A percentile compares a stretch with the other conserved stretches of the same genome.
Evolutionary conservation across 2,888 invertebrate species (phyloP).

Genomic region (Drosophila prolongata): DNA sequence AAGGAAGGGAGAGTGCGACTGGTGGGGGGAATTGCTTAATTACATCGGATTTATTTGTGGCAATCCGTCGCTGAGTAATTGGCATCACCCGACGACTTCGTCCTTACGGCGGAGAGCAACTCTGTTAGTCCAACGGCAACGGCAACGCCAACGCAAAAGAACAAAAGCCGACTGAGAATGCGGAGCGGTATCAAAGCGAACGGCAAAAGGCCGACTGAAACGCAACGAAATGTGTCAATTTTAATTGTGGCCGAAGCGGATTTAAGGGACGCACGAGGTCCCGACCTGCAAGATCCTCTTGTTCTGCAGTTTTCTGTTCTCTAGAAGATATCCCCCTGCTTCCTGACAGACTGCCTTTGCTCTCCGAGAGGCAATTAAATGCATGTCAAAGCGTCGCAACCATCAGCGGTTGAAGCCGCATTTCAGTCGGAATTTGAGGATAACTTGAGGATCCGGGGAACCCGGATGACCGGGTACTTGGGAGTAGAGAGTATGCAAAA

Average conservation of each 20-base stretch:
- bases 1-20: not conserved
- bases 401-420: conserved; percentile 54
- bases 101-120: conserved; percentile 1
- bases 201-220: conserved; percentile 49
- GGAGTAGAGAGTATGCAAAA: conserved; percentile 78
- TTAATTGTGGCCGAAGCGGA: conserved; percentile 79
- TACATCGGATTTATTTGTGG: conserved; percentile 67
- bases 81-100: conserved; percentile 17
- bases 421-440: conserved; percentile 5
- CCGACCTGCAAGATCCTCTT: conserved; percentile 21
- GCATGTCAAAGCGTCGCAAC: conserved; percentile 81
- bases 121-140: conserved; percentile 23
- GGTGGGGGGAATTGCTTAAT: conserved; percentile 71
- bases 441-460: conserved; percentile 1
- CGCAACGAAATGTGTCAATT: conserved; percentile 82
- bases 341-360: conserved; percentile 34
- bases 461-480: not conserved
- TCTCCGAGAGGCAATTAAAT: conserved; percentile 78
- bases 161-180: conserved; percentile 66
- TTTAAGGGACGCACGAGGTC: conserved; percentile 60
- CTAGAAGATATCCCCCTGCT: conserved; percentile 5
- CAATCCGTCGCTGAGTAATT: conserved; percentile 43
- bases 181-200: conserved; percentile 49
- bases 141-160: conserved; percentile 71
- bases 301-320: conserved; percentile 1